These are phyloP conservation scores for Drosophila antonietae DNA, from an alignment of 2,888 invertebrate genomes.

Conservation along the genomic window DNA sequence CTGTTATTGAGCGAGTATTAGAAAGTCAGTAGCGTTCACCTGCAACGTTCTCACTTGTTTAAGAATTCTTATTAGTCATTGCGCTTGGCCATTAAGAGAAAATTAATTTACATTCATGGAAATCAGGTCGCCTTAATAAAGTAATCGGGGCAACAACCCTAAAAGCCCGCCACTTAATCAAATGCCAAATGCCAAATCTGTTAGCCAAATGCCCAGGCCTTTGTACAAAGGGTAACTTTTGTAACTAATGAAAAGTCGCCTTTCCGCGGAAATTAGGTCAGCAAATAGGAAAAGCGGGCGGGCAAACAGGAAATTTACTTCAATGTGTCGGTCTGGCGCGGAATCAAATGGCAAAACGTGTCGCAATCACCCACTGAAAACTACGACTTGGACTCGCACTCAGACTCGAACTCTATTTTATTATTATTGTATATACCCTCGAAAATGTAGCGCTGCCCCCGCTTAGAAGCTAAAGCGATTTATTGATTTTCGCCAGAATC, in stretches of 20 bases:
- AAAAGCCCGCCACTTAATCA: constrained; percentile 50
- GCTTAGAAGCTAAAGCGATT: constrained; percentile 25
- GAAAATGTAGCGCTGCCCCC: constrained; percentile 27
- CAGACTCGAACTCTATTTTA: constrained; percentile 20
- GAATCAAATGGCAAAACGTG: constrained; percentile 77
- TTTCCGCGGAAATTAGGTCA: constrained; percentile 74
- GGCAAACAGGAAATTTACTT: constrained; percentile 71
- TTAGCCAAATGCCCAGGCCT: constrained; percentile 32
- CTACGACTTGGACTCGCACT: background rate
- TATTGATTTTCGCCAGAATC: constrained; percentile 69
- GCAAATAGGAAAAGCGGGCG: constrained; percentile 40
- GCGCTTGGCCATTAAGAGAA: constrained; percentile 26
- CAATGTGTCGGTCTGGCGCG: constrained; percentile 65
- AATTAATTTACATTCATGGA: constrained; percentile 59
- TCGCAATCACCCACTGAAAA: constrained; percentile 44
- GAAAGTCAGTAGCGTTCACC: background rate
- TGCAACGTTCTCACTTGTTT: background rate
- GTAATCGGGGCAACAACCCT: constrained; percentile 52
- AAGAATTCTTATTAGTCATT: background rate
- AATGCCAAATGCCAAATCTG: constrained; percentile 47
- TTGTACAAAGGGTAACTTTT: constrained; percentile 46
- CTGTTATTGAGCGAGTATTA: background rate
- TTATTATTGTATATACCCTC: constrained; percentile 13
- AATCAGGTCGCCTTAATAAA: constrained; percentile 43
- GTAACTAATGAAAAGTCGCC: constrained; percentile 74